Percentiles rank a stretch among this genome's conserved stretches.
Evolutionary conservation across 2,888 invertebrate species (phyloP).

Genomic region (Nematopogon swammerdamellus): DNA sequence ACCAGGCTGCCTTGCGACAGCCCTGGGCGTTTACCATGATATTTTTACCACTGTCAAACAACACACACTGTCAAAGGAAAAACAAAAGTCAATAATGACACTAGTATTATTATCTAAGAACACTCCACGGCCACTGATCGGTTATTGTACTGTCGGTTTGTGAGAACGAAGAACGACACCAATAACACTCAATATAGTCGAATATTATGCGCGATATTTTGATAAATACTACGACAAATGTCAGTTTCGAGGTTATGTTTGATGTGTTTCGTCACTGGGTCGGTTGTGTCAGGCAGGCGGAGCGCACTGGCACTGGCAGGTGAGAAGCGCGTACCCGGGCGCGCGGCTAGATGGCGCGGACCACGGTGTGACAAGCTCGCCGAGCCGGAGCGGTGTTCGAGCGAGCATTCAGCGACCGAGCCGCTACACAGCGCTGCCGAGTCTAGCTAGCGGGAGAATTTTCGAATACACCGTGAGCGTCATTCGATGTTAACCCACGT

Average conservation of each 20-base stretch:
- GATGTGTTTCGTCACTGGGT: constrained; percentile 42
- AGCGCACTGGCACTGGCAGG: constrained; percentile 29
- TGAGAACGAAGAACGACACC: not conserved
- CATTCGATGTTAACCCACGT: constrained; percentile 30
- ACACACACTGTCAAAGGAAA: too few species aligned
- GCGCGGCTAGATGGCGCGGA: constrained; percentile 38
- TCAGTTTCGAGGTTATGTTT: constrained; percentile 46
- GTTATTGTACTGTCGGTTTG: not conserved
- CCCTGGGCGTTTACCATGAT: constrained; percentile 18
- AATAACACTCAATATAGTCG: not conserved
- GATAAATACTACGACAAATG: not conserved
- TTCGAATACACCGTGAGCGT: constrained; percentile 46
- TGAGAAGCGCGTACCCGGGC: constrained; percentile 15
- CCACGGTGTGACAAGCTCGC: not conserved
- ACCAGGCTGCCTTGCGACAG: constrained; percentile 53
- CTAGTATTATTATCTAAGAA: not conserved
- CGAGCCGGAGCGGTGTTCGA: not conserved
- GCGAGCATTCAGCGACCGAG: constrained; percentile 37
- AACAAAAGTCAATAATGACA: not conserved
- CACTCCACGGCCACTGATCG: not conserved
- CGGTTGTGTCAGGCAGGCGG: constrained; percentile 28
- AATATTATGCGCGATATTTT: not conserved
- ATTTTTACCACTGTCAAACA: not conserved
- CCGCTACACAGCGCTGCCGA: constrained; percentile 47
- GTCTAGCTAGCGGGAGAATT: constrained; percentile 53